Conservation (phyloP, 2,888 invertebrate genomes). For the Luperina testacea region DNA sequence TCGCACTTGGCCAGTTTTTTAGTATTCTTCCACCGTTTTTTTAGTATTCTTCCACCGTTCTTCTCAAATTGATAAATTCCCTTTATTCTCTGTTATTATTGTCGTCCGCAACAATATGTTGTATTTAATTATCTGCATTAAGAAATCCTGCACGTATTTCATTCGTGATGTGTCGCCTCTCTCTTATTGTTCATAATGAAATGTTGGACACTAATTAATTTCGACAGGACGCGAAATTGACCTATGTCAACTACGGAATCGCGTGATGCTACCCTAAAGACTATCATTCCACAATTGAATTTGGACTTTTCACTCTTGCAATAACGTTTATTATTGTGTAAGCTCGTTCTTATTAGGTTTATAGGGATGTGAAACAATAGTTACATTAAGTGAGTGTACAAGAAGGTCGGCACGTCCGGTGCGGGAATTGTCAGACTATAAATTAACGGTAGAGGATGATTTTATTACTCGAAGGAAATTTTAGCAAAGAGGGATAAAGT, state of each 20-base stretch:
- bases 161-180: constrained; percentile 43
- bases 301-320: constrained; percentile 27
- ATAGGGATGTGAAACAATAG: constrained; percentile 70
- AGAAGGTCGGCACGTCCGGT: constrained; percentile 81
- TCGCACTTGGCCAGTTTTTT: neutral
- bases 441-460: constrained; percentile 69
- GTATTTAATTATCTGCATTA: constrained; percentile 59
- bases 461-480: constrained; percentile 58
- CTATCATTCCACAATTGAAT: constrained; percentile 20
- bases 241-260: constrained; percentile 71
- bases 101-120: constrained; percentile 22
- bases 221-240: constrained; percentile 80
- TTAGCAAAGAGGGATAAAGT: constrained; percentile 16
- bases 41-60: constrained; percentile 44
- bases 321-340: constrained; percentile 49
- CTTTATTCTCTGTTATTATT: constrained; percentile 52
- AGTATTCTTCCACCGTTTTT: too few species aligned
- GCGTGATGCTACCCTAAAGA: constrained; percentile 46
- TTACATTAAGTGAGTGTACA: constrained; percentile 74
- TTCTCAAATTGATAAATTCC: constrained; percentile 46
- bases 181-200: constrained; percentile 73
- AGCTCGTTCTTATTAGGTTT: constrained; percentile 19
- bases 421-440: constrained; percentile 58
- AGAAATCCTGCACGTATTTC: constrained; percentile 54
- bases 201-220: constrained; percentile 83